phyloP scores from a whole-genome alignment of 2,888 invertebrate species.

The Ophion ventricosus region DNA sequence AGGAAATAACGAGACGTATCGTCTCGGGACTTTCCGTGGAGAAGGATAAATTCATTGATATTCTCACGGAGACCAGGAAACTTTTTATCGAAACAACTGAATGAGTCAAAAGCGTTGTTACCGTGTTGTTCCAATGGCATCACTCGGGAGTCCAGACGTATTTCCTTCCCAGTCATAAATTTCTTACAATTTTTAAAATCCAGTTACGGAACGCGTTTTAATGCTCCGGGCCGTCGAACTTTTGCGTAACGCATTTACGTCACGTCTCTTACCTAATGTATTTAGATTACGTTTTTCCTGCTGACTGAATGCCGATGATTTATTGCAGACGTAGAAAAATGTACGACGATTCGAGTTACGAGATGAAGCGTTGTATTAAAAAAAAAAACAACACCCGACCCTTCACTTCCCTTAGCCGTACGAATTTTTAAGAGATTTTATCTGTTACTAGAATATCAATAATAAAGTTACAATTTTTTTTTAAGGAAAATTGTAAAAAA shows the following conservation, averaged over 20 bases:
- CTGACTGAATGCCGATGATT: conserved; percentile 2
- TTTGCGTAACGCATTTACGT: background rate
- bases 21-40: background rate
- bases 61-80: background rate
- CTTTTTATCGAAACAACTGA: background rate
- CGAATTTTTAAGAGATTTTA: too few species aligned
- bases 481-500: too few species aligned
- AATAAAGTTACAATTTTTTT: too few species aligned
- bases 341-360: background rate
- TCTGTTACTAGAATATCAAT: too few species aligned
- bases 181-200: background rate
- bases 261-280: conserved; percentile 2
- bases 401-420: too few species aligned
- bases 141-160: background rate
- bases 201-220: background rate
- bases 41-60: background rate
- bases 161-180: background rate
- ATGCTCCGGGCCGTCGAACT: background rate
- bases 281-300: conserved; percentile 15
- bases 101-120: background rate
- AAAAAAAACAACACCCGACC: background rate
- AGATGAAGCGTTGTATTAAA: background rate
- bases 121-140: background rate
- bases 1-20: background rate
- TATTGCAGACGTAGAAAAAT: background rate